phyloP scores from a whole-genome alignment of 2,888 invertebrate genomes.

The Drosophila infuscata region DNA sequence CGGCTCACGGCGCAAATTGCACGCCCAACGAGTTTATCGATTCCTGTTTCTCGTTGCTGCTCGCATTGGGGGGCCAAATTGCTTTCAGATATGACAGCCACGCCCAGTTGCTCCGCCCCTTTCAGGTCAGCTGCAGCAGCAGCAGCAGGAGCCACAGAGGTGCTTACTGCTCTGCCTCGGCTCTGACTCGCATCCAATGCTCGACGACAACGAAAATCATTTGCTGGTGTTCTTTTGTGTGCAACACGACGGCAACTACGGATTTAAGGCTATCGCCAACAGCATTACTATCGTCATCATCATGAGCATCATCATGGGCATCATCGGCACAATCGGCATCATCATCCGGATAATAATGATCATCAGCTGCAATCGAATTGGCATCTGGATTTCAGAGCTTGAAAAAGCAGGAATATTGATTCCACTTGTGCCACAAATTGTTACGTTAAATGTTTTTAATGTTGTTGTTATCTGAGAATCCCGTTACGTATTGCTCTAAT shows the following conservation, averaged over 20 bases:
- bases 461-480: background rate
- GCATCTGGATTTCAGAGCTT: background rate
- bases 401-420: background rate
- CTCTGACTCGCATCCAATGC: conserved; percentile 52
- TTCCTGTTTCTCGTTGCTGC: conserved; percentile 69
- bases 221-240: conserved; percentile 32
- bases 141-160: conserved; percentile 18
- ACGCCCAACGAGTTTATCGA: conserved; percentile 80
- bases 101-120: conserved; percentile 64
- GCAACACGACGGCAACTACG: conserved; percentile 22
- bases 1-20: conserved; percentile 69
- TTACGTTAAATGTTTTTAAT: background rate
- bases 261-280: conserved; percentile 19
- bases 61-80: conserved; percentile 57
- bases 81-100: conserved; percentile 79
- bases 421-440: background rate
- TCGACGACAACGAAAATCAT: conserved; percentile 44
- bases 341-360: conserved; percentile 4
- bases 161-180: conserved; percentile 13
- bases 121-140: conserved; percentile 65
- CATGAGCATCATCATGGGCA: background rate
- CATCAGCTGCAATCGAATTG: conserved; percentile 15
- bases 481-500: background rate
- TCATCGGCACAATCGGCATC: background rate
- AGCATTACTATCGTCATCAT: background rate